Evolutionary conservation across 2,888 invertebrate genomes (phyloP).

Genomic region (Lasioglossum calceatum): DNA sequence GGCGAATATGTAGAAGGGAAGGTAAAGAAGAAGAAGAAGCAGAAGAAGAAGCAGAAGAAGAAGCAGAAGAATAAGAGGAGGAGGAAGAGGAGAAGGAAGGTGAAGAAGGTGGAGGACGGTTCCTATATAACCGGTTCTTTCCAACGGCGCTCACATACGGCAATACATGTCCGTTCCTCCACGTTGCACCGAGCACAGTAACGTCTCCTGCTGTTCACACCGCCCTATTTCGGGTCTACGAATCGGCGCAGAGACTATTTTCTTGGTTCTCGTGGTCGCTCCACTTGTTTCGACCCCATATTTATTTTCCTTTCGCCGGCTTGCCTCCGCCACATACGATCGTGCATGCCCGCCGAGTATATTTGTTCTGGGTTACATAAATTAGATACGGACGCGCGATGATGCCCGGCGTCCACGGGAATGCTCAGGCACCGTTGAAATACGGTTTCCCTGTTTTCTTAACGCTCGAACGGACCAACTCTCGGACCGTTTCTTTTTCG

Average conservation of each 20-base stretch:
- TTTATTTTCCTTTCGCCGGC: slow-evolving; percentile 56
- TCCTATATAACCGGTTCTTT: slow-evolving; percentile 79
- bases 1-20: slow-evolving; percentile 64
- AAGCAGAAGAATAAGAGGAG: slow-evolving; percentile 28
- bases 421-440: slow-evolving; percentile 43
- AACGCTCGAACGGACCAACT: slow-evolving; percentile 13
- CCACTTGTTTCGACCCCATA: slow-evolving; percentile 51
- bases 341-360: slow-evolving; percentile 38
- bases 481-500: slow-evolving; percentile 13
- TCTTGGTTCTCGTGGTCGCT: slow-evolving; percentile 39
- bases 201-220: slow-evolving; percentile 68
- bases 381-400: slow-evolving; percentile 51
- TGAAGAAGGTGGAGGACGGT: slow-evolving; percentile 69
- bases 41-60: slow-evolving; percentile 39
- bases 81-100: slow-evolving; percentile 38
- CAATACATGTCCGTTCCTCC: slow-evolving; percentile 56
- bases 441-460: slow-evolving; percentile 59
- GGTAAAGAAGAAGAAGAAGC: slow-evolving; percentile 52
- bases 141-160: slow-evolving; percentile 68
- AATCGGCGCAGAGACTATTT: slow-evolving; percentile 55
- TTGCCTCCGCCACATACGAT: slow-evolving; percentile 7
- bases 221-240: slow-evolving; percentile 74
- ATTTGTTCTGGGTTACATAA: slow-evolving; percentile 61
- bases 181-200: slow-evolving; percentile 52
- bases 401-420: slow-evolving; percentile 43